Evolutionary conservation across 2,113 vertebrate genomes (phyloP), one percentile per base, ranked within the genome.

Genomic region (Tor tambroides): DNA sequence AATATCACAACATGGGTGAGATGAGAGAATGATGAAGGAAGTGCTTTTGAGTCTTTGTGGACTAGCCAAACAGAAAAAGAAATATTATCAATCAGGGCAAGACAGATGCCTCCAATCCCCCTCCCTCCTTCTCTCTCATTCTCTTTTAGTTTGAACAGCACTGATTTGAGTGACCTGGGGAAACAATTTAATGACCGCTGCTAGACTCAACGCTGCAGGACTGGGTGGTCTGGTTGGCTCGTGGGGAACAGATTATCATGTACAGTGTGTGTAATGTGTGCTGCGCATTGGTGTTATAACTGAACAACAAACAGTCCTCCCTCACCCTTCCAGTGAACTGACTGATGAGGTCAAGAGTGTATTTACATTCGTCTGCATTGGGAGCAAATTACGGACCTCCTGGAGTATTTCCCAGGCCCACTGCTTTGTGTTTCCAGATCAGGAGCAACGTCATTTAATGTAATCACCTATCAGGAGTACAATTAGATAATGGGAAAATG

Each of bases 131-230:
- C 90, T 89, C 87, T 87, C 87, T 88, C 91, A 88, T 86, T 92
- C 92, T 89, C 90, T 59, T 38, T 80, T 91, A 91, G 92, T 91
- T 94, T 93, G 93, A 94, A 94, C 93, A 93, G 91, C 91, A 91
- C 88, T 91, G 92, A 94, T 94, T 91, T 88, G 94, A 94, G 85
- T 94, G 94, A 94, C 94, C 93, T 91, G 89, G 90, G 94, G 94
- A 95, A 94, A 93, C 77, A 65, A 84, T 94, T 94, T 94, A 94
- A 95, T 94, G 93, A 82, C 91, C 87, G 83, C 86, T 92, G 89
- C 92, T 92, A 89, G 93, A 92, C 92, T 94, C 92, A 91, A 89
- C 91, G 88, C 89, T 28, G 74, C 89, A 91, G 85, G 93, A 89
- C 93, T 95, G 95, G 95, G 95, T 94, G 94, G 95, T 96, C 94